Evolutionary conservation across 2,797 vertebrate species (phyloP).

Genomic region (Sciaenops ocellatus): DNA sequence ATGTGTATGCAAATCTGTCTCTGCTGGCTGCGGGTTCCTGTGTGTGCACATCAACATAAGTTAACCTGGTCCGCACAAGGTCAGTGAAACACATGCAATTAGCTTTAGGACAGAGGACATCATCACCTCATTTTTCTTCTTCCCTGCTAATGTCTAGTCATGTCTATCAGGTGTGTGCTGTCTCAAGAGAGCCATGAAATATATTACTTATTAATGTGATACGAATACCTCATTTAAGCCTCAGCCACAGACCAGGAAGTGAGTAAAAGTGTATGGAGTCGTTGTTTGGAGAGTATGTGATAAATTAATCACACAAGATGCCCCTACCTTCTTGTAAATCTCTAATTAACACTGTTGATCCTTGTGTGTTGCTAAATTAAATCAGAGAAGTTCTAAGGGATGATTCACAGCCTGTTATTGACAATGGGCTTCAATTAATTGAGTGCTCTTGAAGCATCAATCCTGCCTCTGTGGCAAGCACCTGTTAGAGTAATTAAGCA

Average conservation of each 20-base stretch:
- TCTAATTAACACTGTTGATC: slow-evolving; percentile 82
- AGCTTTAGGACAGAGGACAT: slow-evolving; percentile 41
- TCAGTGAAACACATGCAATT: slow-evolving; percentile 51
- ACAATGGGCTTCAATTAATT: slow-evolving; percentile 79
- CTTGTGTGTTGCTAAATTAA: slow-evolving; percentile 78
- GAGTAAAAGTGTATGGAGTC: slow-evolving; percentile 45
- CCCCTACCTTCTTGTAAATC: slow-evolving; percentile 75
- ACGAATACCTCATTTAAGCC: slow-evolving; percentile 67
- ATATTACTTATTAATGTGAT: slow-evolving; percentile 68
- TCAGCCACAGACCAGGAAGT: slow-evolving; percentile 32
- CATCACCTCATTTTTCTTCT: slow-evolving; percentile 39
- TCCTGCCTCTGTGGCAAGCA: slow-evolving; percentile 68
- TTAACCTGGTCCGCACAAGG: slow-evolving; percentile 42
- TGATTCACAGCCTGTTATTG: slow-evolving; percentile 74
- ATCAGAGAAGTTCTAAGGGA: slow-evolving; percentile 74
- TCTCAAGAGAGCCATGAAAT: slow-evolving; percentile 58
- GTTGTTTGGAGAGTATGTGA: slow-evolving; percentile 47
- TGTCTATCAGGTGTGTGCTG: slow-evolving; percentile 37
- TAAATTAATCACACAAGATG: slow-evolving; percentile 74
- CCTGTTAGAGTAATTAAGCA: slow-evolving; percentile 77
- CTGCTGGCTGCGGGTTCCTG: slow-evolving; percentile 2
- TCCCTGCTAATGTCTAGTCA: slow-evolving; percentile 37
- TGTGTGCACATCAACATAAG: slow-evolving; percentile 24
- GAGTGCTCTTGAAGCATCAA: slow-evolving; percentile 74
- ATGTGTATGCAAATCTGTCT: slow-evolving; percentile 14